Conservation (phyloP, 1,140 invertebrate genomes). For the Medauroidea extradentata region DNA sequence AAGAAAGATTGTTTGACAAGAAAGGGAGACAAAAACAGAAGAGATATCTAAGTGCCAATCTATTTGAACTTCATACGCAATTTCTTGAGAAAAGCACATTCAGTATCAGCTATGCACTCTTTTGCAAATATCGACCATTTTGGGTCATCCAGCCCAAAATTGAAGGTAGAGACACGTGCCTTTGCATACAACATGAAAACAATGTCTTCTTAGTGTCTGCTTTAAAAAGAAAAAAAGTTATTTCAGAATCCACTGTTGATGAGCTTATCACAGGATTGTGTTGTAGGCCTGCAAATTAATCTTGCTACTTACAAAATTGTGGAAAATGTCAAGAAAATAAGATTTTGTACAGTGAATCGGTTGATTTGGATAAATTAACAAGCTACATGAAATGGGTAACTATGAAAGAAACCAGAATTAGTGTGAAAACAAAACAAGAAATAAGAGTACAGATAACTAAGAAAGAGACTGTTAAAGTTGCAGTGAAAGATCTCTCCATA, state of each 20-base stretch:
- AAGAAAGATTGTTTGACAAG: too few relatives aligned
- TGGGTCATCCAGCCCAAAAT: constrained; percentile 15
- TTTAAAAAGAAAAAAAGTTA: constrained; percentile 14
- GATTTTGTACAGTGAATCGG: constrained; percentile 11
- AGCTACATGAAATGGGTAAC: constrained; percentile 15
- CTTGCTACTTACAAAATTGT: constrained; percentile 18
- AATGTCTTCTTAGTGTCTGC: constrained; percentile 13
- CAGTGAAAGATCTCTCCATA: constrained; percentile 6
- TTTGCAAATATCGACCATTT: constrained; percentile 18
- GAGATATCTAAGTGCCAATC: constrained; percentile 10
- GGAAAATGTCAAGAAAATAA: constrained; percentile 12
- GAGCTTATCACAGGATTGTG: constrained; percentile 17
- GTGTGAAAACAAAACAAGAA: too few relatives aligned
- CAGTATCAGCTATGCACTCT: constrained; percentile 12
- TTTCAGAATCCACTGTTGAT: constrained; percentile 16
- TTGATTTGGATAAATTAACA: constrained; percentile 13
- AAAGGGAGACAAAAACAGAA: constrained; percentile 22
- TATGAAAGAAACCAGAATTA: too few relatives aligned
- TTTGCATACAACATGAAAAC: constrained; percentile 20
- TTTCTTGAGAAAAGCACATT: constrained; percentile 9
- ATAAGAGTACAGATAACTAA: constrained; percentile 11
- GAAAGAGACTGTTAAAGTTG: constrained; percentile 6
- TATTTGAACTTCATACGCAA: constrained; percentile 14
- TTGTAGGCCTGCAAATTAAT: constrained; percentile 12
- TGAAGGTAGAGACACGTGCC: constrained; percentile 17